phyloP scores from a whole-genome alignment of 2,888 invertebrate species.

The Nasonia oneida region DNA sequence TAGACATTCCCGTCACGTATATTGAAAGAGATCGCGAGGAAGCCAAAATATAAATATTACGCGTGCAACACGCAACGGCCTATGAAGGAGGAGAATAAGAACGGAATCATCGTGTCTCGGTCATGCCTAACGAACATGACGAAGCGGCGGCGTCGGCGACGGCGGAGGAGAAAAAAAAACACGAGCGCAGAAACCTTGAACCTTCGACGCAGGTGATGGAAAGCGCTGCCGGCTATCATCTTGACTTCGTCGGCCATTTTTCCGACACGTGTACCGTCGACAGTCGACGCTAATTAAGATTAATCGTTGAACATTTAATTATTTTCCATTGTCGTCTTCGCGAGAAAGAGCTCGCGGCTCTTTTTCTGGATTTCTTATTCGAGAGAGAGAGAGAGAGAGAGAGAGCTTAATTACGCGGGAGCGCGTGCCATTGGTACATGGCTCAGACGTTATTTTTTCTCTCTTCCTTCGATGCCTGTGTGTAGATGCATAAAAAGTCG shows the following conservation, averaged over 20 bases:
- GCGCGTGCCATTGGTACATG: not conserved
- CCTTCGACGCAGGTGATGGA: not conserved
- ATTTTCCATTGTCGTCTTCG: slow-evolving; percentile 3
- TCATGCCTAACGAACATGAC: slow-evolving; percentile 31
- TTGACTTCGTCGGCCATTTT: not conserved
- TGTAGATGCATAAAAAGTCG: not conserved
- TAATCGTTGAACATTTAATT: slow-evolving; percentile 25
- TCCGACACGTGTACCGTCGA: not conserved
- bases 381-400: not conserved
- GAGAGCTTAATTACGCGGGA: not conserved
- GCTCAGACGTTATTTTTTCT: slow-evolving; percentile 6
- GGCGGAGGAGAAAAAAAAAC: not conserved
- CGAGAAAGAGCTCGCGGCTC: not conserved
- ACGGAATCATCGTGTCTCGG: slow-evolving; percentile 1
- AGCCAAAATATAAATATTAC: slow-evolving; percentile 1
- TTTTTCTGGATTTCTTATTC: not conserved
- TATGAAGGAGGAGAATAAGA: not conserved
- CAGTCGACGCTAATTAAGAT: slow-evolving; percentile 25
- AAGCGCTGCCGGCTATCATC: slow-evolving; percentile 1
- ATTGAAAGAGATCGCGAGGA: not conserved
- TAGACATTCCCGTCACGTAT: not conserved
- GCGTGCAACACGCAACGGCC: not conserved
- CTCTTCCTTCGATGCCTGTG: no score
- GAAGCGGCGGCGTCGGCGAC: not conserved
- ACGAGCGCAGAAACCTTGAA: slow-evolving; percentile 16